Percentiles rank a stretch among this genome's conserved stretches.
These are phyloP conservation scores for Pedionomus torquatus DNA, from an alignment of 2,113 vertebrate genomes.

Conservation along the genomic window DNA sequence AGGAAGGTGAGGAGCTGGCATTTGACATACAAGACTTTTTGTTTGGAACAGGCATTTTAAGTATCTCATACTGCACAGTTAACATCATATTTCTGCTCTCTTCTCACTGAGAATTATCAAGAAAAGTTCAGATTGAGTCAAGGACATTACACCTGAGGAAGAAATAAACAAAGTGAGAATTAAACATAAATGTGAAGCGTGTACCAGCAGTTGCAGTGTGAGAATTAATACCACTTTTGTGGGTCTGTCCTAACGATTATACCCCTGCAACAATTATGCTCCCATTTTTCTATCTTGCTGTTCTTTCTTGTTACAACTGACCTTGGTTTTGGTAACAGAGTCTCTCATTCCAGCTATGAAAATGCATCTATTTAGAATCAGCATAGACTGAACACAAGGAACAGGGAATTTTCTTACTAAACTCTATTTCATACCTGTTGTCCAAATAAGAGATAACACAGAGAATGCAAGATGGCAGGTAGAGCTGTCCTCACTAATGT, in stretches of 20 bases:
- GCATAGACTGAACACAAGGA: background rate
- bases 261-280: background rate
- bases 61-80: background rate
- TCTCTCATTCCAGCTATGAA: background rate
- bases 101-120: background rate
- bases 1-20: background rate
- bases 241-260: background rate
- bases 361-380: background rate
- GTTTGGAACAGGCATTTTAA: background rate
- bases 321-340: background rate
- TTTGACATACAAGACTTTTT: background rate
- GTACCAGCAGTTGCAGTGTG: background rate
- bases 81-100: background rate
- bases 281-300: background rate
- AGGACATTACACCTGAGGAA: background rate
- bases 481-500: background rate
- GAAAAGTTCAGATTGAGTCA: background rate
- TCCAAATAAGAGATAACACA: background rate
- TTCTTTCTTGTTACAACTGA: background rate
- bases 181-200: background rate
- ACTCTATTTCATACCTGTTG: background rate
- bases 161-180: background rate
- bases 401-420: background rate
- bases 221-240: background rate
- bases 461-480: background rate